Base-by-base conservation (phyloP, 2,888 invertebrate species). In the Andrena marginata region DNA sequence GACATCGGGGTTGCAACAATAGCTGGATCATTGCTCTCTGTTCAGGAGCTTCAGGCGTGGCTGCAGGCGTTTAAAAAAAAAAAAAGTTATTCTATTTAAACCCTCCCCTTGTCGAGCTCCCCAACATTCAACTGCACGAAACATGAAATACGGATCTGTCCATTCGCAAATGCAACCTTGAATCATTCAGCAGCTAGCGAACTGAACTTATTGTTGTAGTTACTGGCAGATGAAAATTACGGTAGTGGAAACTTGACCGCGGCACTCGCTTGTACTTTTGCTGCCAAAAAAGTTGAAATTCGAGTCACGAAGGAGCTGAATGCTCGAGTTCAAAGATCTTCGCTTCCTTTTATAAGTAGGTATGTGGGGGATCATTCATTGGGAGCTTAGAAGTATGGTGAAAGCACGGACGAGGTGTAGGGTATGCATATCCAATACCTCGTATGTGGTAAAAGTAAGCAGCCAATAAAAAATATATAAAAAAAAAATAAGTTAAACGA, bases 1-100 rank as follows among this genome's bases (percentile, higher is more conserved):
- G 87, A 87, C 88, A 86, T 64, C 59, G 65, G 77, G 79, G 76
- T 78, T 71, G 63, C 63, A 84, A 89, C 87, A 89, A 88, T 89
- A 75, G 74, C 51, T 68, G 60, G 75, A 80, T 77, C 83, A 82
- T 54, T 67, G 80, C 85, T 86, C 78, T 68, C 74, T 54, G 35
- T 70, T 73, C 56, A 42, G 54, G 49, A 74, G 59, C 64, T 74
- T 51, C 51, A 64, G 64, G 69, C 77, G 49, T 71, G 62, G 81
- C 78, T 72, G 71, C 49, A 54, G 29, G 31, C 71, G 59, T 77
- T 79, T 80, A 77, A 0, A 16, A 35, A 64, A 69, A 69, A 35
- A 23, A 56, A 82, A 85, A 84, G n/a, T 64, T 64, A 71, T 33
- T 72, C 26, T 26, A 33, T 20, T 49, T 4, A 26, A 10, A 23